Evolutionary conservation across 2,113 vertebrate species (phyloP).

Genomic region (Agapornis roseicollis): DNA sequence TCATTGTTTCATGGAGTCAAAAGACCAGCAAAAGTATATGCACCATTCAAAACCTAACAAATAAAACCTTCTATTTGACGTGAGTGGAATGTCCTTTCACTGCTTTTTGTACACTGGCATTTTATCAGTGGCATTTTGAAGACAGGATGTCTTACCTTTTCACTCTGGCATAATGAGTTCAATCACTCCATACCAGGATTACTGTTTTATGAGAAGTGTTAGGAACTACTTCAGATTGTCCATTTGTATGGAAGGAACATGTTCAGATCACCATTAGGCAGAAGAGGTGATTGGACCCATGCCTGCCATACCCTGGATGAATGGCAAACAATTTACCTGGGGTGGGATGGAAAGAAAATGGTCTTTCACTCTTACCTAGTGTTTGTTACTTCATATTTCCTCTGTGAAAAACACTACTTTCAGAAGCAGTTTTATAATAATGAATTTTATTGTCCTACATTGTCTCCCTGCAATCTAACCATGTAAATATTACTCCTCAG

Average conservation of each 20-base stretch:
- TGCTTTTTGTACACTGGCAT: neutral
- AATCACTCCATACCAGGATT: neutral
- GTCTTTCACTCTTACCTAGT: neutral
- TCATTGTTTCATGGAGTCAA: neutral
- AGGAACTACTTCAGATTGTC: neutral
- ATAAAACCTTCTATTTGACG: neutral
- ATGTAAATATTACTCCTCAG: neutral
- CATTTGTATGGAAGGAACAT: neutral
- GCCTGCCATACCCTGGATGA: rapidly evolving
- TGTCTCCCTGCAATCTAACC: neutral
- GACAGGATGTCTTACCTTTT: neutral
- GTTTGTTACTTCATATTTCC: neutral
- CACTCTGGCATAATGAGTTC: neutral
- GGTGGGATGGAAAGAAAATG: neutral
- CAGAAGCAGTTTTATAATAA: neutral
- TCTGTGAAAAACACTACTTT: neutral
- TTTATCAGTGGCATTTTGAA: neutral
- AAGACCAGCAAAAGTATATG: neutral
- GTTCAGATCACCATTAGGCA: neutral
- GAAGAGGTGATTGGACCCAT: neutral
- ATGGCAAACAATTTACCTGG: neutral
- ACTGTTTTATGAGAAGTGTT: neutral
- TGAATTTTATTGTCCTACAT: neutral
- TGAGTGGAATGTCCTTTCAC: neutral
- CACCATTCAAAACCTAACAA: neutral